These are phyloP conservation scores for Ornithoptera priamus DNA, from an alignment of 2,888 invertebrate species.

Conservation along the genomic window DNA sequence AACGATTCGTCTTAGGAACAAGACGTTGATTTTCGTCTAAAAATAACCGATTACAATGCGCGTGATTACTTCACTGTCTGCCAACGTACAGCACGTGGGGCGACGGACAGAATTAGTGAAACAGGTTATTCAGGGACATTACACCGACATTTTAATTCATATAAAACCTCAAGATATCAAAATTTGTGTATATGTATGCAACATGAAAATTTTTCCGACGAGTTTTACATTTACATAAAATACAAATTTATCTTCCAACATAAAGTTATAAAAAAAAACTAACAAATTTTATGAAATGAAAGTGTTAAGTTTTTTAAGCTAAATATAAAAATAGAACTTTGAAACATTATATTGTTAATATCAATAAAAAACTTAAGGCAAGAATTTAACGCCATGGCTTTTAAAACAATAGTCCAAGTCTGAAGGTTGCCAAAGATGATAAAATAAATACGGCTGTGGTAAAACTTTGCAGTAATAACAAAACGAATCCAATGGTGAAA, in stretches of 20 bases:
- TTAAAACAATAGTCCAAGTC: background rate
- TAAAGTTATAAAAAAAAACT: too few relatives aligned
- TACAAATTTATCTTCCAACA: too few relatives aligned
- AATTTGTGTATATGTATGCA: too few relatives aligned
- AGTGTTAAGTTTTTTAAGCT: too few relatives aligned
- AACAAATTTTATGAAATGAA: too few relatives aligned
- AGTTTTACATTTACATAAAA: too few relatives aligned
- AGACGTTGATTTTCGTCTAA: conserved; percentile 20
- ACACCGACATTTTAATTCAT: conserved; percentile 12
- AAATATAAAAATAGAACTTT: too few relatives aligned
- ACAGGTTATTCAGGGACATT: conserved; percentile 21
- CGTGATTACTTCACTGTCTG: conserved; percentile 51
- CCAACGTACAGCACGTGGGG: conserved; percentile 32
- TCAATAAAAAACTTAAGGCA: background rate
- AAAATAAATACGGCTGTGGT: background rate
- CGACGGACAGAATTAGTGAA: conserved; percentile 28
- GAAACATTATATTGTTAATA: background rate
- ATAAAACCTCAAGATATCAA: background rate
- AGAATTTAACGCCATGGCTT: background rate
- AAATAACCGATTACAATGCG: conserved; percentile 30
- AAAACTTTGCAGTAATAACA: too few relatives aligned
- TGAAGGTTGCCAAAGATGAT: background rate
- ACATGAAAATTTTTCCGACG: too few relatives aligned
- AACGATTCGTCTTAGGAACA: conserved; percentile 15
- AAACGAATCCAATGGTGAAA: too few relatives aligned